Evolutionary conservation across 2,797 vertebrate genomes (phyloP).

Genomic region (Acipenser transmontanus): DNA sequence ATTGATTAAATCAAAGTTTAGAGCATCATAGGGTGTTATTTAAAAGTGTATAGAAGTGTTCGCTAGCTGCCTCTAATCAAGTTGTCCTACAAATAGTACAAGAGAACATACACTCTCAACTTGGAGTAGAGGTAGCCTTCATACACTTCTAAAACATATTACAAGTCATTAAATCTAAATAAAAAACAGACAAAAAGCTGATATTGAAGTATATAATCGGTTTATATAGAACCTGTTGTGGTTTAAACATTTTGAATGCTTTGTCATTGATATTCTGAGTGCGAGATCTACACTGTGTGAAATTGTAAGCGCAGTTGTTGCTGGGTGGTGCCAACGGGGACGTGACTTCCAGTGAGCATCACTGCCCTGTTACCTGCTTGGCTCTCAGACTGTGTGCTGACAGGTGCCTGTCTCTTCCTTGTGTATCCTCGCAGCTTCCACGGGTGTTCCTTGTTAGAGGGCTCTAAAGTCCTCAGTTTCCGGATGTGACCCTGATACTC

Average conservation of each 20-base stretch:
- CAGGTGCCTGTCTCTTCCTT: constrained; percentile 45
- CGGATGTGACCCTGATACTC: constrained; percentile 61
- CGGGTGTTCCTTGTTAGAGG: constrained; percentile 59
- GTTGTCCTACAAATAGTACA: too few species aligned
- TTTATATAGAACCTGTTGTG: neutral
- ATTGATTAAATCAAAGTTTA: constrained; percentile 34
- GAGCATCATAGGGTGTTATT: neutral
- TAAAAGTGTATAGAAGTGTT: too few species aligned
- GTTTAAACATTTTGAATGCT: neutral
- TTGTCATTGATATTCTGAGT: neutral
- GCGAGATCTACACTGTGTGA: neutral
- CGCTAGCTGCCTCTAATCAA: too few species aligned
- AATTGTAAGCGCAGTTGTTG: neutral
- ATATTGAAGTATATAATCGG: neutral
- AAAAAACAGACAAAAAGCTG: too few species aligned
- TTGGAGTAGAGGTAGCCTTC: too few species aligned
- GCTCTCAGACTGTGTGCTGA: constrained; percentile 30
- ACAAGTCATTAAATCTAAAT: neutral
- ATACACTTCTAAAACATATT: too few species aligned
- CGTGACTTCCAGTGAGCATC: too few species aligned
- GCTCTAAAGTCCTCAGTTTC: constrained; percentile 61
- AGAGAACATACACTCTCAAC: too few species aligned
- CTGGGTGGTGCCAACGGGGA: neutral
- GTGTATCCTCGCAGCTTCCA: constrained; percentile 64
- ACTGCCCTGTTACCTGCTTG: neutral